Percentiles rank a stretch among this genome's conserved stretches.
These are phyloP conservation scores for Porites lutea DNA, from an alignment of 64 coral and sea anemone genomes.

Conservation along the genomic window DNA sequence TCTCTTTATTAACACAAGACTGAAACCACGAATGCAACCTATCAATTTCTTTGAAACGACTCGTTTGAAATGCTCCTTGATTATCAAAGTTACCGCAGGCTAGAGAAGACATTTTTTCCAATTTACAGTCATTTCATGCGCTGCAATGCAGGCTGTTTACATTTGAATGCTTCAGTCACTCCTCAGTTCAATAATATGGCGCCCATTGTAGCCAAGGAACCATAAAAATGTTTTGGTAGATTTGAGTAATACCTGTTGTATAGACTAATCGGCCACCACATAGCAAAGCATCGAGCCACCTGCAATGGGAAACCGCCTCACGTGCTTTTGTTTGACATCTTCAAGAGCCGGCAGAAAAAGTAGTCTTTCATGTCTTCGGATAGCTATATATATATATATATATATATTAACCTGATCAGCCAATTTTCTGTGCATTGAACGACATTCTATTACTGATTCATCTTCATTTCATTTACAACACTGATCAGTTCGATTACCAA, in stretches of 20 bases:
- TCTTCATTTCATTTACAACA: too few relatives aligned
- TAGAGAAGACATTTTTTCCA: neutral
- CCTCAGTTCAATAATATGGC: neutral
- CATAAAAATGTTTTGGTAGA: neutral
- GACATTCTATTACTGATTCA: too few relatives aligned
- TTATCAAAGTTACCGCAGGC: neutral
- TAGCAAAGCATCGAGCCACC: conserved; percentile 14
- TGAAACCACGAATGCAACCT: neutral
- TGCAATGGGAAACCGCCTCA: conserved; percentile 1
- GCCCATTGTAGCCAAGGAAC: neutral
- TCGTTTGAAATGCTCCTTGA: neutral
- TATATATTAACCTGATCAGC: neutral
- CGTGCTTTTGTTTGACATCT: conserved; percentile 25
- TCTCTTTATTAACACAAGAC: neutral
- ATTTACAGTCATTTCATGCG: neutral
- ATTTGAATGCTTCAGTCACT: too few relatives aligned
- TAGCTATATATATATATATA: neutral
- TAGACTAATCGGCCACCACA: neutral
- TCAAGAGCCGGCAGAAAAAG: neutral
- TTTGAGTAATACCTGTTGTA: conserved; percentile 50
- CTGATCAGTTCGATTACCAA: too few relatives aligned
- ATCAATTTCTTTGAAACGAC: too few relatives aligned
- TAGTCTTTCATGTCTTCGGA: neutral
- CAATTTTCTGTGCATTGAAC: neutral
- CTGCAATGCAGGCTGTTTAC: neutral